Evolutionary conservation across 1,140 invertebrate genomes (phyloP).

Genomic region (Idris sp.): DNA sequence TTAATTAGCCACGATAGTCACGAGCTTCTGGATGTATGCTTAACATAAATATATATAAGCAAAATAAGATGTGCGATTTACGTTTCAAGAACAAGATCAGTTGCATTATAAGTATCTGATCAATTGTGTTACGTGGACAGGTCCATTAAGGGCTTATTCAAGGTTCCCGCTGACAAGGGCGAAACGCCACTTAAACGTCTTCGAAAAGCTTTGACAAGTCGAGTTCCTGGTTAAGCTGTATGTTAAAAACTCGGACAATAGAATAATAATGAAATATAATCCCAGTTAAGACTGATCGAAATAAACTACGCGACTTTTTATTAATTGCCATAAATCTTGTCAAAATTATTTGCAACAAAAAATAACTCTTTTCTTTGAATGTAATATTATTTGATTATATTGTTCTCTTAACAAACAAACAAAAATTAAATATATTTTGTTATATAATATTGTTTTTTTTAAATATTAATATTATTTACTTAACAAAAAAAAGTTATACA

Average conservation of each 20-base stretch:
- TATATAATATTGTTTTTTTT: no score
- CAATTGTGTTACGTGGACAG: slow-evolving; percentile 48
- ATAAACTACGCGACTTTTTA: no score
- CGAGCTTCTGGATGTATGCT: slow-evolving; percentile 21
- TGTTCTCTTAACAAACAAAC: no score
- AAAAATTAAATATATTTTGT: no score
- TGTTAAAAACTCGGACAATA: not conserved
- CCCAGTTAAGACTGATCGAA: not conserved
- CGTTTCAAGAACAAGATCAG: slow-evolving; percentile 46
- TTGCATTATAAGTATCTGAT: slow-evolving; percentile 56
- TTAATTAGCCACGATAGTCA: slow-evolving; percentile 43
- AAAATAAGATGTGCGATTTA: slow-evolving; percentile 33
- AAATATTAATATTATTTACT: no score
- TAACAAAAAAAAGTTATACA: no score
- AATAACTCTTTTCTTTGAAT: no score
- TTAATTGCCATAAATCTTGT: no score
- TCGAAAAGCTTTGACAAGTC: slow-evolving; percentile 20
- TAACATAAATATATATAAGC: slow-evolving; percentile 32
- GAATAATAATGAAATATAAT: slow-evolving; percentile 2
- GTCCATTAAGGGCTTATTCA: slow-evolving; percentile 58
- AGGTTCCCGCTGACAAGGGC: slow-evolving; percentile 53
- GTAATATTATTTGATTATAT: no score
- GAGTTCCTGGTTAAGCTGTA: not conserved
- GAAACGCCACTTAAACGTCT: slow-evolving; percentile 45
- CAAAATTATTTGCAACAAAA: no score